A percentile compares a stretch with the other conserved stretches of the same genome.
Conservation (phyloP, 2,888 invertebrate genomes). For the Plemyria rubiginata region DNA sequence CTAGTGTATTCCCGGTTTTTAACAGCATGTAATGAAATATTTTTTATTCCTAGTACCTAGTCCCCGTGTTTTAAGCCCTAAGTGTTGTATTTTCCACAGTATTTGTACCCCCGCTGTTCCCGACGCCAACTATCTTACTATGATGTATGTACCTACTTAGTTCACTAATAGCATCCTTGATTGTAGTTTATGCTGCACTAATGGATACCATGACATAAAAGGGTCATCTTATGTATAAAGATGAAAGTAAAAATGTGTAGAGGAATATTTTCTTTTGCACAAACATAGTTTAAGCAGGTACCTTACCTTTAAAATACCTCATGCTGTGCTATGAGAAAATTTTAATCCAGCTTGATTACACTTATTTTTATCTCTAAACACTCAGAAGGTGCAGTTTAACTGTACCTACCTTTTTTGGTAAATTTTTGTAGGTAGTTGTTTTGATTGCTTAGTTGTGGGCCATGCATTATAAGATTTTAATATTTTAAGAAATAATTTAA, state of each 20-base stretch:
- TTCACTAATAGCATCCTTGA: constrained; percentile 23
- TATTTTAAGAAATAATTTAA: no score
- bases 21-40: not conserved
- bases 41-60: not conserved
- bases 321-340: no score
- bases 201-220: not conserved
- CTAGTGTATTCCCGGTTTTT: not conserved
- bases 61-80: not conserved
- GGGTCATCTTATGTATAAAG: not conserved
- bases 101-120: constrained; percentile 56
- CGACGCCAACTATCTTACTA: constrained; percentile 53
- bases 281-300: no score
- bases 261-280: no score
- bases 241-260: not conserved
- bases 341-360: no score
- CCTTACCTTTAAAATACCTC: no score
- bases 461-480: no score
- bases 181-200: not conserved
- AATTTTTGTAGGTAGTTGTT: no score
- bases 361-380: no score
- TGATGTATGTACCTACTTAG: constrained; percentile 56
- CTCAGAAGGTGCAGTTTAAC: no score
- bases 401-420: no score
- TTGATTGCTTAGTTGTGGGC: no score
- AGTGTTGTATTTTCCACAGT: constrained; percentile 50